Percentiles rank a stretch among this genome's conserved stretches.
These are phyloP conservation scores for Paguma larvata DNA, from an alignment of 2,797 vertebrate species.

Conservation along the genomic window DNA sequence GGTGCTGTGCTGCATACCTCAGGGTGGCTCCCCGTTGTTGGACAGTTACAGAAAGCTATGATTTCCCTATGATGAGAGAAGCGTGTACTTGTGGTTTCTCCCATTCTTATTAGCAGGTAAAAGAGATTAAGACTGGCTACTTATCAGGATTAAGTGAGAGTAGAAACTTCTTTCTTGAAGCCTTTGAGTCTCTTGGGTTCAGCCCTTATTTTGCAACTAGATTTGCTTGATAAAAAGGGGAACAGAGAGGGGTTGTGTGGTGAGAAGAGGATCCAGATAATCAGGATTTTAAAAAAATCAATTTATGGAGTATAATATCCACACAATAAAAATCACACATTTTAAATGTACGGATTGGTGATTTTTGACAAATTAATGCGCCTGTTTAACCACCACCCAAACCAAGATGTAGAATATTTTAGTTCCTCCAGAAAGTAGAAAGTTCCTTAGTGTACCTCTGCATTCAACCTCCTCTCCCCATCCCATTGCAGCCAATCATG, in stretches of 20 bases:
- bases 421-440: background rate
- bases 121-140: slow-evolving; percentile 57
- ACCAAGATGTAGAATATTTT: slow-evolving; percentile 1
- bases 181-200: background rate
- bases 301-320: background rate
- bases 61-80: slow-evolving; percentile 53
- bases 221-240: slow-evolving; percentile 26
- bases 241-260: background rate
- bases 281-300: background rate
- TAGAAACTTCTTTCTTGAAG: slow-evolving; percentile 52
- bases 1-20: background rate
- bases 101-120: slow-evolving; percentile 52
- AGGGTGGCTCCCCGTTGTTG: background rate
- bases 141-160: background rate
- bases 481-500: background rate
- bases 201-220: slow-evolving; percentile 18
- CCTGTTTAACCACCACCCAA: background rate
- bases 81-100: background rate
- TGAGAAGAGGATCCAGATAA: slow-evolving; percentile 22
- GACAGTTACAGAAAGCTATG: slow-evolving; percentile 25
- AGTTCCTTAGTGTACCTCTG: slow-evolving; percentile 16
- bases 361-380: background rate
- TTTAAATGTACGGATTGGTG: slow-evolving; percentile 10
- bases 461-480: background rate
- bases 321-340: background rate